Evolutionary conservation across 2,888 invertebrate species (phyloP).

Genomic region (Lobophora halterata): DNA sequence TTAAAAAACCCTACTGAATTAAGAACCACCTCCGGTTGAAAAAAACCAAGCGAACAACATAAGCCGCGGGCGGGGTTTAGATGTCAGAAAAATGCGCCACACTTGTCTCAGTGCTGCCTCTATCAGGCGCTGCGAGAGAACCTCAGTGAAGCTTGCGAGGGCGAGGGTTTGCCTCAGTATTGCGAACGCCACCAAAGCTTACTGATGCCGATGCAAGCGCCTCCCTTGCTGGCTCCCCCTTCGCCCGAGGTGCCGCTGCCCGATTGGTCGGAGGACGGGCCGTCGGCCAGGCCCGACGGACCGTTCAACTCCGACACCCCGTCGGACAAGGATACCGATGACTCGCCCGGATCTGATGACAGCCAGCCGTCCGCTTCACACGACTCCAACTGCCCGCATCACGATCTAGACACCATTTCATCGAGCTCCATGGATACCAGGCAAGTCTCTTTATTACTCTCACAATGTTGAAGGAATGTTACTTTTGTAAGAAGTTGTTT

Average conservation of each 20-base stretch:
- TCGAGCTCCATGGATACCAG: too few species aligned
- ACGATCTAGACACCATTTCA: too few species aligned
- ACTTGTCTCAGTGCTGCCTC: constrained; percentile 21
- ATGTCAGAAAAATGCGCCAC: constrained; percentile 4
- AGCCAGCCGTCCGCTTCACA: too few species aligned
- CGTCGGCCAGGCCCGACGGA: constrained; percentile 1
- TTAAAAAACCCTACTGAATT: too few species aligned
- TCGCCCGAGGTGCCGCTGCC: not conserved
- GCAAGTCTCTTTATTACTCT: too few species aligned
- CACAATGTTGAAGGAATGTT: too few species aligned
- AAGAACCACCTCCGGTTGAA: too few species aligned
- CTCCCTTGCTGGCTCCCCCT: constrained; percentile 4
- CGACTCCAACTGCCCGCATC: too few species aligned
- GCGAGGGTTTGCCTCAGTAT: constrained; percentile 3
- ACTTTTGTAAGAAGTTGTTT: too few species aligned
- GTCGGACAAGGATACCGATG: too few species aligned
- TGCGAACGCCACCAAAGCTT: constrained; percentile 11
- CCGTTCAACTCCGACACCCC: not conserved
- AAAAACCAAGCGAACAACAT: constrained; percentile 9
- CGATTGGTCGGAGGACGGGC: too few species aligned
- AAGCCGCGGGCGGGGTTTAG: constrained; percentile 8
- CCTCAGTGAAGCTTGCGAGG: not conserved
- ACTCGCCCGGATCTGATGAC: too few species aligned
- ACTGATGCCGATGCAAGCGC: constrained; percentile 4
- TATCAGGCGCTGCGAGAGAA: constrained; percentile 12